Evolutionary conservation across 2,888 invertebrate genomes (phyloP), one percentile per base, ranked within the genome.

Genomic region (Temnothorax rugatulus): DNA sequence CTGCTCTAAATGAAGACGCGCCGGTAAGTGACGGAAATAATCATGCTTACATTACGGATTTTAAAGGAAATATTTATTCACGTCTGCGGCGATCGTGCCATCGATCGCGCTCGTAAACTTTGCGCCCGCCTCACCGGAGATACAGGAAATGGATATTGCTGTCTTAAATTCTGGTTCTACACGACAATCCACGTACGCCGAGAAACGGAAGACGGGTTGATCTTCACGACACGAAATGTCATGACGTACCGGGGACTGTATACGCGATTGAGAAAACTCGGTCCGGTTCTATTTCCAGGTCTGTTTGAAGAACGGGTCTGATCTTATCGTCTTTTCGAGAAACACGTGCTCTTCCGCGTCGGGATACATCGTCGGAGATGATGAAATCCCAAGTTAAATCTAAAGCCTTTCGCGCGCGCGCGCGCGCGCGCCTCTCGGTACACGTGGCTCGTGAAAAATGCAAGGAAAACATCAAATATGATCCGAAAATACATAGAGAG

Each of bases 201-300:
- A 4, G 34, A 69, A 29, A 57, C 69, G 57, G 21, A 25, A 54
- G 74, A 64, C 82, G 73, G 34, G 34, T 77, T 82, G 88, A 88
- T 87, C 76, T 82, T 79, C 73, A 21, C 54, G 61, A 88, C 73
- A 21, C 54, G 61, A 88, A 84, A 89, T 88, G 87, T 86, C 90
- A 87, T 64, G 89, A 59, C 84, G 57, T 50, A 59, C 54, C 54
- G 64, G 69, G 54, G 68, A 9, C 73, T 81, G 59, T 41, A 4
- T 59, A 29, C 13, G 52, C 47, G 41, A 66, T 18, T 25, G 71
- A 1, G 61, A 50, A 83, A 71, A 74, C 59, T 74, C 77, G 59
- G 41, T 66, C 68, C 71, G 18, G 15, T 63, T 74, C 84, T 85
- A 86, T 86, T 84, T 84, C 85, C 47, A 59, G 41, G 44, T 63